Conservation (phyloP, 2,113 vertebrate genomes). For the Paralichthys olivaceus region DNA sequence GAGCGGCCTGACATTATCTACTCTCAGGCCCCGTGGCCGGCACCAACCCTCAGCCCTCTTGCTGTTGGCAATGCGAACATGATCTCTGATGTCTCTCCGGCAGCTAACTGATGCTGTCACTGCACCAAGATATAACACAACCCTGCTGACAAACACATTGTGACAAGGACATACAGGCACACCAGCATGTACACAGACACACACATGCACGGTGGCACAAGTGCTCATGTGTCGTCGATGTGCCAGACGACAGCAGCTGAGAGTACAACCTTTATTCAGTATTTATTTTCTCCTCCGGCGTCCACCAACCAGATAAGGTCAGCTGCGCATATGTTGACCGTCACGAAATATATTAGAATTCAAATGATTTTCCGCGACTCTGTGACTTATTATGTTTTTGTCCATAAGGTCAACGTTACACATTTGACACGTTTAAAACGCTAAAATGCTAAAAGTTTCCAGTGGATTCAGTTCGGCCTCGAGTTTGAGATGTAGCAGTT, state of each 20-base stretch:
- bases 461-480: background rate
- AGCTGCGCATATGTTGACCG: constrained; percentile 2
- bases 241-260: constrained; percentile 35
- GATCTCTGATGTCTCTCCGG: constrained; percentile 81
- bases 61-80: constrained; percentile 75
- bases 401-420: background rate
- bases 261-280: constrained; percentile 39
- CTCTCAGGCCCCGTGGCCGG: constrained; percentile 74
- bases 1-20: constrained; percentile 76
- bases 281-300: constrained; percentile 30
- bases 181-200: constrained; percentile 19
- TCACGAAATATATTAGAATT: background rate
- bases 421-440: background rate
- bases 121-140: constrained; percentile 61
- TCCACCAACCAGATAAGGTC: constrained; percentile 19
- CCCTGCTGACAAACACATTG: constrained; percentile 66
- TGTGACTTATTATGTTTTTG: background rate
- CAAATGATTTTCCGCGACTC: background rate
- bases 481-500: background rate
- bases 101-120: constrained; percentile 82
- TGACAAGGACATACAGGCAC: constrained; percentile 73
- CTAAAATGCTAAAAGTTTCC: background rate
- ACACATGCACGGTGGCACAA: constrained; percentile 8
- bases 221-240: constrained; percentile 8
- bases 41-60: constrained; percentile 59